These are phyloP conservation scores for Chrysolina americana DNA, from an alignment of 2,888 invertebrate species.

Conservation along the genomic window DNA sequence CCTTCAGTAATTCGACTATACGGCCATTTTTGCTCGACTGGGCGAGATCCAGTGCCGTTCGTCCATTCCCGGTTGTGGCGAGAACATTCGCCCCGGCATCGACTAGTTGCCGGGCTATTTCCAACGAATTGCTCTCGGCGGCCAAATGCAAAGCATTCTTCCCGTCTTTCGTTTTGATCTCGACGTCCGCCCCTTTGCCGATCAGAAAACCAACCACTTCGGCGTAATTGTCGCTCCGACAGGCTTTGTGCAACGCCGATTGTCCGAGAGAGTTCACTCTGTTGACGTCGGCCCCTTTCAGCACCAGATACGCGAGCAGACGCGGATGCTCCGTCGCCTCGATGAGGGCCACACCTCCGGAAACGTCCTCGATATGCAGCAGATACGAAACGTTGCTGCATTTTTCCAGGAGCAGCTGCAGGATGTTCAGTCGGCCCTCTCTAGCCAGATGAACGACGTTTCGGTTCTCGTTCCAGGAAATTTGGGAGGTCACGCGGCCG, in stretches of 20 bases:
- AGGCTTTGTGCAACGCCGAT: not conserved
- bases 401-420: constrained; percentile 25
- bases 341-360: not conserved
- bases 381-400: not conserved
- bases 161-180: not conserved
- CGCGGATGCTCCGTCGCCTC: not conserved
- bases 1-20: not conserved
- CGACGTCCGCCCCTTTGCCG: not conserved
- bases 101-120: not conserved
- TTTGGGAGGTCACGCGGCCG: not conserved
- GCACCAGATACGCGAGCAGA: not conserved
- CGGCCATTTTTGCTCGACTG: not conserved
- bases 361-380: constrained; percentile 25
- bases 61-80: not conserved
- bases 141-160: constrained; percentile 20
- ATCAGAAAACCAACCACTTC: constrained; percentile 1
- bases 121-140: constrained; percentile 2
- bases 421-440: constrained; percentile 30
- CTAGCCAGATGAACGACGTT: constrained; percentile 21
- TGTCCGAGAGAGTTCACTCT: not conserved
- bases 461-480: constrained; percentile 9
- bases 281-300: constrained; percentile 7
- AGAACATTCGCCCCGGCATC: constrained; percentile 1
- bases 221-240: not conserved
- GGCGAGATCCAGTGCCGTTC: not conserved